Evolutionary conservation across 2,888 invertebrate genomes (phyloP).

Genomic region (Eupeodes latifasciatus): DNA sequence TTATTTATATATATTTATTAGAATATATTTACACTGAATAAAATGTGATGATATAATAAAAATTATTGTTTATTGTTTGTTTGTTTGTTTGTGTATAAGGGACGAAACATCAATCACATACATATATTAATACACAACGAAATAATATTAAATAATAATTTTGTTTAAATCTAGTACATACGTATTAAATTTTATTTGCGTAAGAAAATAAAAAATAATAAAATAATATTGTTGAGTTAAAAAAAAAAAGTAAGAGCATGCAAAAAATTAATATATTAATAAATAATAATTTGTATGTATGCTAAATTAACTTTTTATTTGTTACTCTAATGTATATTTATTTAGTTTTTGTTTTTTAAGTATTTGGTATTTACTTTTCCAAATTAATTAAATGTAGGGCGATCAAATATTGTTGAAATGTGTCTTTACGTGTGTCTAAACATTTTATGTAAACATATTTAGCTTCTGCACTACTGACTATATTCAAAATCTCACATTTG

Average conservation of each 20-base stretch:
- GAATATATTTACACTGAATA: conserved; percentile 68
- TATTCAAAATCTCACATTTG: no score
- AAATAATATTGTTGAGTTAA: conserved; percentile 29
- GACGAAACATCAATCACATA: conserved; percentile 68
- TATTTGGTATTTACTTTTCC: background rate
- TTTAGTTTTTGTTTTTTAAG: background rate
- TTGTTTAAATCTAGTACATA: conserved; percentile 35
- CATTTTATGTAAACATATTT: no score
- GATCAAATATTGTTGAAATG: background rate
- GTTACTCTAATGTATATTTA: background rate
- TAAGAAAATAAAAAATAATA: conserved; percentile 25
- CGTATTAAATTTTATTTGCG: conserved; percentile 18
- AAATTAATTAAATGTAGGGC: conserved; percentile 41
- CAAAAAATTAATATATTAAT: conserved; percentile 41
- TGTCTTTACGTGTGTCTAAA: no score
- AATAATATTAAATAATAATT: conserved; percentile 34
- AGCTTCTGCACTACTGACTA: no score
- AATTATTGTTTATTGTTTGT: conserved; percentile 24
- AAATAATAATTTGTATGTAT: conserved; percentile 35
- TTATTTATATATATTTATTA: conserved; percentile 39
- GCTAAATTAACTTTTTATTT: conserved; percentile 22
- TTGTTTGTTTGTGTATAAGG: conserved; percentile 19
- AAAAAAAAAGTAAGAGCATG: conserved; percentile 51
- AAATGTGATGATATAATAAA: conserved; percentile 52
- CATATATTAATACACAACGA: conserved; percentile 61